Conservation (phyloP, 2,888 invertebrate species). For the Cremastinae sp. region DNA sequence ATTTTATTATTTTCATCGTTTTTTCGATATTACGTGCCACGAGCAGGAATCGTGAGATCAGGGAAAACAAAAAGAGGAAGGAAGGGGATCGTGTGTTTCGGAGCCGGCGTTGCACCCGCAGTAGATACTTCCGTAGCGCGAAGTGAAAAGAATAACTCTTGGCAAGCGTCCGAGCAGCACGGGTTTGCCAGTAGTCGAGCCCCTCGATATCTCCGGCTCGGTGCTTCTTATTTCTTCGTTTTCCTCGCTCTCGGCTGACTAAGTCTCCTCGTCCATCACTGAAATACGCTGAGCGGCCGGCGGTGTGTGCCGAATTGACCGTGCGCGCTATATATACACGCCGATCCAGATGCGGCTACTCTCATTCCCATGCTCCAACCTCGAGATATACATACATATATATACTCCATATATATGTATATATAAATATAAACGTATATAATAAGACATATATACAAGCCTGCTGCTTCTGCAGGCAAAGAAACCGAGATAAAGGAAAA, state of each 20-base stretch:
- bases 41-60: too few species aligned
- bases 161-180: conserved; percentile 42
- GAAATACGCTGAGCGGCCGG: conserved; percentile 33
- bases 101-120: conserved; percentile 10
- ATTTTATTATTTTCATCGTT: too few species aligned
- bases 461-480: too few species aligned
- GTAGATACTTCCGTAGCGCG: not conserved
- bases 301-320: conserved; percentile 41
- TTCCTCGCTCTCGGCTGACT: conserved; percentile 13
- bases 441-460: too few species aligned
- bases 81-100: conserved; percentile 28
- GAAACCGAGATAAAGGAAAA: not conserved
- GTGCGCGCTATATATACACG: conserved; percentile 31
- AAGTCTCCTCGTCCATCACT: conserved; percentile 29
- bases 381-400: conserved; percentile 9
- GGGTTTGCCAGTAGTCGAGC: conserved; percentile 34
- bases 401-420: too few species aligned
- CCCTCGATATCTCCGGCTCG: conserved; percentile 36
- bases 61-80: conserved; percentile 8
- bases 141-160: conserved; percentile 43
- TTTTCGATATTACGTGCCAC: too few species aligned
- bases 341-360: conserved; percentile 27
- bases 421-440: too few species aligned
- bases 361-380: not conserved
- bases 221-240: not conserved